Conservation (phyloP, 2,888 invertebrate species). For the Troilus luridus region DNA sequence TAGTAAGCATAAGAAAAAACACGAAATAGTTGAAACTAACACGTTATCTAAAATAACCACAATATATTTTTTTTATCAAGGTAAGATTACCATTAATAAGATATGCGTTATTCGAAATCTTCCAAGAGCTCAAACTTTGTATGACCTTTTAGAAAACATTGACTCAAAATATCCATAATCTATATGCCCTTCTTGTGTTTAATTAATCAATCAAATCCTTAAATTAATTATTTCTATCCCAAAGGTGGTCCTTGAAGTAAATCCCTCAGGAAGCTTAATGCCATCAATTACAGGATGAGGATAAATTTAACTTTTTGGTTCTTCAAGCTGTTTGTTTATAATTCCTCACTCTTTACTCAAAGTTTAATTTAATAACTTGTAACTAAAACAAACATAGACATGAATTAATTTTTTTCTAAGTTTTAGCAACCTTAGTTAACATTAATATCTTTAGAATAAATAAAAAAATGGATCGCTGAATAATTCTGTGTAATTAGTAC, state of each 20-base stretch:
- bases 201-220: not conserved
- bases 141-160: not conserved
- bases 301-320: not conserved
- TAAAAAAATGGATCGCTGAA: too few relatives aligned
- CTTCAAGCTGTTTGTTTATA: not conserved
- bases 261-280: not conserved
- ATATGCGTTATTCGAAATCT: not conserved
- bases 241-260: not conserved
- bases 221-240: not conserved
- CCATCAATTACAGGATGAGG: not conserved
- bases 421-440: too few relatives aligned
- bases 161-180: not conserved
- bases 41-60: too few relatives aligned
- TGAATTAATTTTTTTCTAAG: too few relatives aligned
- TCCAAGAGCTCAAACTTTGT: not conserved
- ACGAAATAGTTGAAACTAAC: too few relatives aligned
- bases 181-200: not conserved
- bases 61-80: too few relatives aligned
- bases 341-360: not conserved
- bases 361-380: not conserved
- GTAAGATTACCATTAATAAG: too few relatives aligned
- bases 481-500: too few relatives aligned
- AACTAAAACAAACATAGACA: not conserved
- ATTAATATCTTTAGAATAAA: too few relatives aligned
- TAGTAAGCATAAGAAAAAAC: too few relatives aligned